Percentiles rank a stretch among this genome's conserved stretches.
Conservation (phyloP, 2,888 invertebrate genomes). For the Philaethria dido region DNA sequence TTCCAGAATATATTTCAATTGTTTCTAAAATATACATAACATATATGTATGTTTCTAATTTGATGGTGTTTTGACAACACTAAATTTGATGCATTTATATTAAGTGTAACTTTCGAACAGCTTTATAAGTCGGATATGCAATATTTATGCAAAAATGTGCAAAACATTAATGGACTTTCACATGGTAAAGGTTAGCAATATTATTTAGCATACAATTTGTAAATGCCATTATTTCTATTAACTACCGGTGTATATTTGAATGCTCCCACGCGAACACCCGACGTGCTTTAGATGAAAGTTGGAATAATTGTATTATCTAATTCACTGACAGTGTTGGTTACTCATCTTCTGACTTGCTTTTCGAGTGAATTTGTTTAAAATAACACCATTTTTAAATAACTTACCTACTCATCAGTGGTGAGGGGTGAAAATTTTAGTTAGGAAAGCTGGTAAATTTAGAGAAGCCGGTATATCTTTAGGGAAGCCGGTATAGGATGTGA, state of each 20-base stretch:
- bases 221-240: slow-evolving; percentile 1
- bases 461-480: no score
- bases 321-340: background rate
- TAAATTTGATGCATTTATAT: slow-evolving; percentile 28
- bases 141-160: slow-evolving; percentile 36
- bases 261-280: background rate
- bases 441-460: no score
- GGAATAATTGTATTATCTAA: slow-evolving; percentile 11
- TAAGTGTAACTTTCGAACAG: slow-evolving; percentile 35
- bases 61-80: slow-evolving; percentile 17
- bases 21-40: no score
- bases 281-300: slow-evolving; percentile 10
- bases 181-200: slow-evolving; percentile 12
- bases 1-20: no score
- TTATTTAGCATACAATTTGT: slow-evolving; percentile 18
- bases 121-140: slow-evolving; percentile 26
- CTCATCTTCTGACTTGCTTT: background rate
- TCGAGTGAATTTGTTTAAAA: no score
- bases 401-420: no score
- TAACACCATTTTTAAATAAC: no score
- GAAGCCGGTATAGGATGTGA: no score
- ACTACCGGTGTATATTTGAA: slow-evolving; percentile 10
- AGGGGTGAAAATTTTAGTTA: no score
- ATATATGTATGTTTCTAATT: background rate
- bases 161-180: slow-evolving; percentile 23